Evolutionary conservation across 2,888 invertebrate genomes (phyloP), one percentile per base, ranked within the genome.

Genomic region (Eulithis testata): DNA sequence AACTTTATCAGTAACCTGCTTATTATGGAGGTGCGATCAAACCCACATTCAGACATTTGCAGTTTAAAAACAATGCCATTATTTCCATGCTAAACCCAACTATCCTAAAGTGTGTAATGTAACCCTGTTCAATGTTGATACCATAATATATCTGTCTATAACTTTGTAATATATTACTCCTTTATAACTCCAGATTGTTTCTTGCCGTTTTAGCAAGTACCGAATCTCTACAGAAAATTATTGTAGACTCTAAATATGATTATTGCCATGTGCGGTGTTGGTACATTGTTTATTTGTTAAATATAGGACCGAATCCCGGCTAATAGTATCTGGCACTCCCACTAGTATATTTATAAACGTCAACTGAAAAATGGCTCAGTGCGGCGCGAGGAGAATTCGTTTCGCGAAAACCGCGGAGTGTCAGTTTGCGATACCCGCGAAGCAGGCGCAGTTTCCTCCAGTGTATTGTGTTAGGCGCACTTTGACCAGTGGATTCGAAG

Each of bases 291-390:
- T 49, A 63, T 60, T 68, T 52, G 71, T 76, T 83, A 86, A 83
- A 86, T 85, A 85, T 85, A 86, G 77, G 68, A 63, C 65, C 63
- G 60, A 61, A 72, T 81, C 81, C 80, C 80, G 76, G 73, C 77
- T 79, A 72, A 76, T 81, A 77, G 75, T 73, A 80, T 80, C 90
- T 90, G 88, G 90, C 89, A 85, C 81, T 84, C 72, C 72, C 71
- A 78, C 79, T 77, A 76, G 79, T 83, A 84, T 92, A 91, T 91
- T 92, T 89, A 91, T 91, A 91, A 84, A 81, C 82, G 82, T 75
- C 76, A 80, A 80, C 79, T 77, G 81, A 75, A 75, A 85, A 74
- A 87, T 88, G 82, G 80, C 85, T 85, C 89, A 90, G 89, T 90
- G 75, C 74, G 75, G 76, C 73, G 81, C 82, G 79, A 80, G 76